A percentile compares a stretch with the other conserved stretches of the same genome.
Conservation (phyloP, 2,113 vertebrate species). For the Chaenogobius annularis region DNA sequence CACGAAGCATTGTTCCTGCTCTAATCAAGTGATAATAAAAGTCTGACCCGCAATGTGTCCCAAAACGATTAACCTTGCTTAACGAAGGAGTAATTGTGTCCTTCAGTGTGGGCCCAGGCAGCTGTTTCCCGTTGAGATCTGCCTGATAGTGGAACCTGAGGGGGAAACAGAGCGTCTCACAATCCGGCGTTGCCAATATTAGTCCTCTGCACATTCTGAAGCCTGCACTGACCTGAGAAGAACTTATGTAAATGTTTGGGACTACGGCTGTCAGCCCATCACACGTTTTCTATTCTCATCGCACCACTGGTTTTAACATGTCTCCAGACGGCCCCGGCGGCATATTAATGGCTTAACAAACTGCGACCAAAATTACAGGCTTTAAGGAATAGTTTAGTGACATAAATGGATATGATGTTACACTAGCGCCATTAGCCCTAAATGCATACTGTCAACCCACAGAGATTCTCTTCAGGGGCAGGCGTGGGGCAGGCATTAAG, state of each 20-base stretch:
- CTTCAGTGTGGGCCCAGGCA: neutral
- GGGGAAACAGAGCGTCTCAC: conserved; percentile 1
- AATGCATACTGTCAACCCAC: neutral
- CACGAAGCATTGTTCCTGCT: neutral
- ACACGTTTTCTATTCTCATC: neutral
- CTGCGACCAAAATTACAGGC: conserved; percentile 3
- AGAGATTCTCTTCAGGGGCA: neutral
- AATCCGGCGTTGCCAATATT: neutral
- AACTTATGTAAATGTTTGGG: conserved; percentile 10
- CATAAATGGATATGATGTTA: conserved; percentile 10
- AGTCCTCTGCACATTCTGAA: neutral
- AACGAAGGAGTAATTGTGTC: neutral
- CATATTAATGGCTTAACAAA: conserved; percentile 11
- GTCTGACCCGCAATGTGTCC: neutral
- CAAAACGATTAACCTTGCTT: neutral
- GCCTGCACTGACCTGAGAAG: conserved; percentile 4
- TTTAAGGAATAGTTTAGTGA: conserved; percentile 1
- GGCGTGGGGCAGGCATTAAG: no score
- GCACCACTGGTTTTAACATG: neutral
- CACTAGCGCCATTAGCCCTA: neutral
- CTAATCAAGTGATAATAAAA: neutral
- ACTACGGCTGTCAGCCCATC: neutral
- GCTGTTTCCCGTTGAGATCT: neutral
- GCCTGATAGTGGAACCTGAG: neutral
- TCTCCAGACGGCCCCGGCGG: neutral